These are phyloP conservation scores for Asteroscopus sphinx DNA, from an alignment of 2,888 invertebrate species.

Conservation along the genomic window DNA sequence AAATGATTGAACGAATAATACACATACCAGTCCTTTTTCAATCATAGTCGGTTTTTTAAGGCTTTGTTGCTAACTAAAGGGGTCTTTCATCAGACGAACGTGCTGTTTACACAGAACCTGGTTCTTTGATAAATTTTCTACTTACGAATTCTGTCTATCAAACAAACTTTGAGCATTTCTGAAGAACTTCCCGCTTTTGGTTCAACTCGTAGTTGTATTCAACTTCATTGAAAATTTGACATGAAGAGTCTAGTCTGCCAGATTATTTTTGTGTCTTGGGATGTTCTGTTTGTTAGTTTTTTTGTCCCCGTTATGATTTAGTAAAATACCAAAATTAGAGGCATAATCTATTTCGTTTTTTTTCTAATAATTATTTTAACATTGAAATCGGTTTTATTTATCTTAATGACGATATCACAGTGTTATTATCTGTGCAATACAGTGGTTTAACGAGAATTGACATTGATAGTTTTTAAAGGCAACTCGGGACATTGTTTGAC, in stretches of 20 bases:
- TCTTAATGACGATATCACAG: too few species aligned
- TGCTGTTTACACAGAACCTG: conserved; percentile 27
- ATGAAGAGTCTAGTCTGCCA: conserved; percentile 23
- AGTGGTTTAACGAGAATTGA: too few species aligned
- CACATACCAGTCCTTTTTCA: conserved; percentile 30
- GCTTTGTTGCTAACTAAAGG: conserved; percentile 10
- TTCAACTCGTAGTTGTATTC: conserved; percentile 34
- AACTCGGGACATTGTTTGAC: too few species aligned
- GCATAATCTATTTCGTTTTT: too few species aligned
- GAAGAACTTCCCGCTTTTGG: conserved; percentile 46
- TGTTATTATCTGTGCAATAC: too few species aligned
- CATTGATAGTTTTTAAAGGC: too few species aligned
- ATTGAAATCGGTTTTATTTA: too few species aligned
- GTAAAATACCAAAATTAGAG: too few species aligned
- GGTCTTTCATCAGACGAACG: conserved; percentile 16
- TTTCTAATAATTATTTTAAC: too few species aligned
- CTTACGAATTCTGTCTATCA: conserved; percentile 58
- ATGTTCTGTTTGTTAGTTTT: neutral
- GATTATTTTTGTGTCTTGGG: neutral
- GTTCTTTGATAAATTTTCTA: conserved; percentile 24
- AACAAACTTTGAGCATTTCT: conserved; percentile 55
- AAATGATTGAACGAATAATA: conserved; percentile 37
- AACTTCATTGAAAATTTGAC: conserved; percentile 52
- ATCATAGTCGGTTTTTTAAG: conserved; percentile 32
- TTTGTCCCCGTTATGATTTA: neutral